These are phyloP conservation scores for Phragmatobia fuliginosa DNA, from an alignment of 2,888 invertebrate species.

Conservation along the genomic window DNA sequence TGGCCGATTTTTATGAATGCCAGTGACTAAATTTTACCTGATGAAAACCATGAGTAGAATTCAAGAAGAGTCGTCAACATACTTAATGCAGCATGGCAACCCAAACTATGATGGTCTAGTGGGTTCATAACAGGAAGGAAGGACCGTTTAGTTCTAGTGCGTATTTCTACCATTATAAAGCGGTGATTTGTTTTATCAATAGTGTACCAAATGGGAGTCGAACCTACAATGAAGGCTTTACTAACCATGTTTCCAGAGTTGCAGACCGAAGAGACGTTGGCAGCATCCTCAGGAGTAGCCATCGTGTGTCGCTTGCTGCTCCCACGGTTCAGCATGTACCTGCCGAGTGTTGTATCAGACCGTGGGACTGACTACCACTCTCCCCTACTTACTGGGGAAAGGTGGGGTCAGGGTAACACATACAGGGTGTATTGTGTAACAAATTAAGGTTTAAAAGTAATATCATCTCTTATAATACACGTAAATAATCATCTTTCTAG, in stretches of 20 bases:
- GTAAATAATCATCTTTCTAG: too few relatives aligned
- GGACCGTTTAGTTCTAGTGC: too few relatives aligned
- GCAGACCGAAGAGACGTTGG: slow-evolving; percentile 61
- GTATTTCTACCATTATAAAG: too few relatives aligned
- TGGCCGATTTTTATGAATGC: too few relatives aligned
- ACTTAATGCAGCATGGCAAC: too few relatives aligned
- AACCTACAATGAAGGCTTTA: neutral
- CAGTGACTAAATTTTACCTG: too few relatives aligned
- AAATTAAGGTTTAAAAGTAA: neutral
- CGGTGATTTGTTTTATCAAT: too few relatives aligned
- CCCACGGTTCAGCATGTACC: slow-evolving; percentile 93
- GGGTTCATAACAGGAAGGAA: too few relatives aligned
- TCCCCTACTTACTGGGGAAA: neutral
- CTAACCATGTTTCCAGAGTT: slow-evolving; percentile 76
- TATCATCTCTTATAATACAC: too few relatives aligned
- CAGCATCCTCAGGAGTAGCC: slow-evolving; percentile 90
- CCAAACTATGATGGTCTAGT: too few relatives aligned
- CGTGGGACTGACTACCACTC: neutral
- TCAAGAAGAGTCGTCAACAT: too few relatives aligned
- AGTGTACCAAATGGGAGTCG: neutral
- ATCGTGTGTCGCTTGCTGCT: slow-evolving; percentile 92
- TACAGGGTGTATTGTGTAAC: neutral
- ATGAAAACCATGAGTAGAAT: too few relatives aligned
- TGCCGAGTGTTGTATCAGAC: slow-evolving; percentile 58
- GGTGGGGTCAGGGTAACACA: neutral